phyloP scores from a whole-genome alignment of 35 echinoderm and acorn worm species.

The Apostichopus parvimensis region DNA sequence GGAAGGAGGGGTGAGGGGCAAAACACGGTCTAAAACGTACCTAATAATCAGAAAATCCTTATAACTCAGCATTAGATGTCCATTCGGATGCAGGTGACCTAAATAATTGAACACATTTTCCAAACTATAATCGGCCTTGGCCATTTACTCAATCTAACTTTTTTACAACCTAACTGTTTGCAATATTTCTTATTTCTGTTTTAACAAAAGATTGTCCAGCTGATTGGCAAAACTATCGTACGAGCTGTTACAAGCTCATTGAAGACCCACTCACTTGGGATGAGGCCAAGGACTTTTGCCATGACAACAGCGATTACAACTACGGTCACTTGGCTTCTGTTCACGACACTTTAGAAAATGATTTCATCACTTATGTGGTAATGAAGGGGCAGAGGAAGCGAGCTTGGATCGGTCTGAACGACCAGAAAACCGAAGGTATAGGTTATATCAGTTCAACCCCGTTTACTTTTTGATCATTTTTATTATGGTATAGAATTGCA shows the following conservation, averaged over 20 bases:
- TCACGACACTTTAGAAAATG: not conserved
- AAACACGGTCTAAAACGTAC: too few species aligned
- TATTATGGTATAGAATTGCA: too few species aligned
- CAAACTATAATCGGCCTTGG: too few species aligned
- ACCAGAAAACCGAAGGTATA: conserved; percentile 15
- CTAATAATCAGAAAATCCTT: too few species aligned
- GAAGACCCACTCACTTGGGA: not conserved
- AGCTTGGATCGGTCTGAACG: conserved; percentile 36
- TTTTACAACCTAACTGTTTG: too few species aligned
- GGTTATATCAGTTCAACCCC: too few species aligned
- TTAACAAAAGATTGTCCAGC: conserved; percentile 7
- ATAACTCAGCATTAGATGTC: too few species aligned
- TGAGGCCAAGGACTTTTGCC: not conserved
- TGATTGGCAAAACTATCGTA: not conserved
- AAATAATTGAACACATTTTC: too few species aligned
- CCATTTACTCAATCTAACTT: too few species aligned
- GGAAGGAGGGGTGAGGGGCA: too few species aligned
- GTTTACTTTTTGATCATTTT: too few species aligned
- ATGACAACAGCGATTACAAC: not conserved
- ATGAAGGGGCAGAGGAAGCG: not conserved
- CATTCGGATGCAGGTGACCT: too few species aligned
- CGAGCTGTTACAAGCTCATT: conserved; percentile 22
- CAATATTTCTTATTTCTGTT: not conserved
- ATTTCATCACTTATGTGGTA: conserved; percentile 30
- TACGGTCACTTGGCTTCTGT: conserved; percentile 23